Base-by-base conservation (phyloP, 2,797 vertebrate species). In the Sebastes hopkinsi region DNA sequence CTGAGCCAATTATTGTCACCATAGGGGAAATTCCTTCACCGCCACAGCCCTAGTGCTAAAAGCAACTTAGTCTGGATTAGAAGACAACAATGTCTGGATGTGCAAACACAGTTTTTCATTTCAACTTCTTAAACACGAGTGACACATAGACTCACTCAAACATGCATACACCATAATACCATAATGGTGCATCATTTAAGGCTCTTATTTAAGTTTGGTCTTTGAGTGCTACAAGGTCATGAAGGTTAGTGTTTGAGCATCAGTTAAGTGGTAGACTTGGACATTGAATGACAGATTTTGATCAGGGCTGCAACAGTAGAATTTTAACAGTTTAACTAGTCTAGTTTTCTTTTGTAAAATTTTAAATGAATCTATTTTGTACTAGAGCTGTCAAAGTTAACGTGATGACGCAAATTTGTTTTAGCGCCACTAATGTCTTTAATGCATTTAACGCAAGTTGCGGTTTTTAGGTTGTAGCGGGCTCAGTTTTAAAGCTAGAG, bases 221-320 rank as follows among this genome's bases (percentile, higher is more conserved):
- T 67, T 13, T 60, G 36, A 58, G 46, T 16, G 61, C 22, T 8
- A 8, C 16, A 16, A 7, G 34, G 5, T n/a, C 50, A 50, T 36
- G 36, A 18, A 12, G 61, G 54, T 61, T 11, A 59, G 22, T 34
- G 25, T 27, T 22, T 30, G 20, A 68, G n/a, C 64, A 46, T 36
- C 10, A 0, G 5, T 16, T 14, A 22, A 60, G 8, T 10, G 0
- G 20, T n/a, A 22, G 6, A 54, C 22, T 25, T 34, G 9, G 29
- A 67, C 25, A 72, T 9, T 27, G 16, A 27, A 72, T 61, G 20
- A 61, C 12, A 22, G 22, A 22, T 62, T 23, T 36, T 18, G n/a
- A 16, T 34, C 3, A 14, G 25, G n/a, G 36, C 20, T 46, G 25
- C 50, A 32, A 14, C 22, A 20, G 23, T 9, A 46, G 4, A 10